Conservation (phyloP, 2,888 invertebrate species). For the Cheilosia pagana region DNA sequence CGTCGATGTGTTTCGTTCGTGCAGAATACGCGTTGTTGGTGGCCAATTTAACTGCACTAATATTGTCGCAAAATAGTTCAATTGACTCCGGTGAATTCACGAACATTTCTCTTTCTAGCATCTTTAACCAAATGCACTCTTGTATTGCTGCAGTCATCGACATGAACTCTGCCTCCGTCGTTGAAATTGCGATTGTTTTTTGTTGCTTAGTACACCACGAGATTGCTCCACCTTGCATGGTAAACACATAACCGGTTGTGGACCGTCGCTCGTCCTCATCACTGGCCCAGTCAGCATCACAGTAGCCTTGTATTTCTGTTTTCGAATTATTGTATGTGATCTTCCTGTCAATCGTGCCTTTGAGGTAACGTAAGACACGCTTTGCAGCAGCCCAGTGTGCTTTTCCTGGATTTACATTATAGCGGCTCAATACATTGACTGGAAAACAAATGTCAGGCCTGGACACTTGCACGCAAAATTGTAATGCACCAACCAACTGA, state of each 20-base stretch:
- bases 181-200: conserved; percentile 13
- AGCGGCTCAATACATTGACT: conserved; percentile 37
- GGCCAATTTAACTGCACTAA: conserved; percentile 19
- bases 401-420: conserved; percentile 21
- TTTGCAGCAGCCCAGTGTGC: conserved; percentile 50
- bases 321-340: conserved; percentile 34
- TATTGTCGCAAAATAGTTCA: neutral
- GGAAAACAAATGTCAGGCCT: conserved; percentile 38
- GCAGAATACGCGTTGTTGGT: conserved; percentile 11
- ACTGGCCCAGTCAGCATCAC: conserved; percentile 30
- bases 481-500: neutral
- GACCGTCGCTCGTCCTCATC: conserved; percentile 37
- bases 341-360: conserved; percentile 18
- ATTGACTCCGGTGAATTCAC: neutral
- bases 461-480: too few relatives aligned
- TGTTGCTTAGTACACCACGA: conserved; percentile 23
- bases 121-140: conserved; percentile 55
- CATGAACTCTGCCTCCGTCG: conserved; percentile 26
- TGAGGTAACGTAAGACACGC: conserved; percentile 18
- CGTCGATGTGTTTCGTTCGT: conserved; percentile 35
- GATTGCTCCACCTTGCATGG: conserved; percentile 16
- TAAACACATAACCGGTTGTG: conserved; percentile 24
- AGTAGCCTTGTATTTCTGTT: conserved; percentile 29
- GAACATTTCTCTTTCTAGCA: conserved; percentile 36
- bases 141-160: conserved; percentile 55